Evolutionary conservation across 2,113 vertebrate genomes (phyloP), one percentile per base, ranked within the genome.

Genomic region (Microcebus lehilahytsara): DNA sequence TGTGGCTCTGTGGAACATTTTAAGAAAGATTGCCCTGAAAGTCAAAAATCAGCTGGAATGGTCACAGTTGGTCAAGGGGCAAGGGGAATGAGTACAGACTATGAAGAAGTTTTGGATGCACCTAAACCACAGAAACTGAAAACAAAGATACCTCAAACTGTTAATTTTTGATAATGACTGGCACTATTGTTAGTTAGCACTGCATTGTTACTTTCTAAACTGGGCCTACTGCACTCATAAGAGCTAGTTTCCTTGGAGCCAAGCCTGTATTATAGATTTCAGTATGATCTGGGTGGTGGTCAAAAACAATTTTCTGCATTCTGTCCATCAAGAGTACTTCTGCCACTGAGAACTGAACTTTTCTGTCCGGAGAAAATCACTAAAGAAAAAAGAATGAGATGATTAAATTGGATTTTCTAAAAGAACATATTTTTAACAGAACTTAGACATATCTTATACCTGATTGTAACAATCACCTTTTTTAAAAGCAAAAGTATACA

Each of bases 1-100:
- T 99, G 99, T 97, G 99, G 99, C 9, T 99, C 99, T 9, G 99
- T 99, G 95, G 99, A 99, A 91, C 99, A 99, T 98, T 99, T 99
- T 94, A 99, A 98, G 97, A 99, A 99, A 96, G 99, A 99, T 85
- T 99, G 99, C 95, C 99, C 99, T 0, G 99, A 99, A 83, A 62
- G 60, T 62, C 25, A 62, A 9, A 62, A 62, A 27, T 27, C 60
- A 62, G 60, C 11, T 27, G 8, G 58, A 62, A 62, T 62, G 60
- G 60, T 62, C 60, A 62, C 23, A 10, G 22, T 62, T 62, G 60
- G 60, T 62, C 25, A 9, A 25, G 25, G 60, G 60, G 60, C 60
- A 62, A 25, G 23, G 60, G 60, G 60, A 62, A 62, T 62, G 60
- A 62, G 60, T 62, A 9, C 60, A 62, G 60, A 25, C 60, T 62